Base-by-base conservation (phyloP, 2,888 invertebrate species). In the Cephus pygmeus region DNA sequence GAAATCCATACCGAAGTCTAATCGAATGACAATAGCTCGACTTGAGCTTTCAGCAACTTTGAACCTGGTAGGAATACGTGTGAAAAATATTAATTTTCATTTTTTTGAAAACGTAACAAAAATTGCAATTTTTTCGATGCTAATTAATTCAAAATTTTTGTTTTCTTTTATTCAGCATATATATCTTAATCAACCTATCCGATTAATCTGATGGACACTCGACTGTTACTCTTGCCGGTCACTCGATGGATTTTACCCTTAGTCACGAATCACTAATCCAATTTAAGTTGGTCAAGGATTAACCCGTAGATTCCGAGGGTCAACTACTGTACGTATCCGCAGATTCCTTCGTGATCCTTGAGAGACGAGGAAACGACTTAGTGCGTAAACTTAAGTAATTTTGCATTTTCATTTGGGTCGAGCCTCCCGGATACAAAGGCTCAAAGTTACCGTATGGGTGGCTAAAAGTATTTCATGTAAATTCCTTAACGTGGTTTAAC, bases 241-340 rank as follows among this genome's bases (percentile, higher is more conserved):
- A 78, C 78, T 71, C 69, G 73, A 78, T 75, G 74, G 78, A 56
- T 34, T 34, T 75, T 75, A 78, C 9, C 73, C 69, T 71, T 75
- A 69, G 75, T 68, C 75, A 75, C 35, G 71, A 71, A 69, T 78
- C 71, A 78, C 78, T 78, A 73, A 78, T 78, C 78, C 75, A 75
- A 78, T 78, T 75, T 78, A 78, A 78, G 71, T 78, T 78, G 78
- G 75, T 69, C 78, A 75, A 73, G 75, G 71, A 75, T 78, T 78
- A 78, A 75, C 73, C 78, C 56, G 75, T 75, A 78, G 78, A 78
- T 78, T 78, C 75, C 11, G 31, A 78, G 78, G 78, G 78, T 78
- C 78, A 75, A 75, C 75, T 31, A 75, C 75, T 75, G 71, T 68
- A 34, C 75, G 75, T 40, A 34, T 78, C 23, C 69, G 69, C 33